Percentiles rank a stretch among this genome's conserved stretches.
phyloP scores from a whole-genome alignment of 2,888 invertebrate species.

The Bombyx huttoni region DNA sequence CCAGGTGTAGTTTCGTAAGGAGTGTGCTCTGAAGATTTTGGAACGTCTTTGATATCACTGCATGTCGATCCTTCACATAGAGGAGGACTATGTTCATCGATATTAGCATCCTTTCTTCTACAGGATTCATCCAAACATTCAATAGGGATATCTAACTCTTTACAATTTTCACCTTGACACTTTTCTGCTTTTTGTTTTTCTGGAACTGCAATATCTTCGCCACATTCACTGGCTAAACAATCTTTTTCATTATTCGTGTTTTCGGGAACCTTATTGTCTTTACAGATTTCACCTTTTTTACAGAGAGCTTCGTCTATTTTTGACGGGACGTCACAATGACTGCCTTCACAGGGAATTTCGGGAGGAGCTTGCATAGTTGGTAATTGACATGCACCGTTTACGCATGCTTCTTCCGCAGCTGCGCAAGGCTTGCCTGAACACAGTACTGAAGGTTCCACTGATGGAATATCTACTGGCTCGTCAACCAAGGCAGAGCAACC shows the following conservation, averaged over 20 bases:
- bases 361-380: constrained; percentile 10
- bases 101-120: constrained; percentile 26
- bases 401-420: constrained; percentile 17
- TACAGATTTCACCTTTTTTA: constrained; percentile 14
- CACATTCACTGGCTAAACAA: neutral
- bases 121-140: constrained; percentile 38
- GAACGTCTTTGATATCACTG: constrained; percentile 22
- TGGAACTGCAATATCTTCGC: neutral
- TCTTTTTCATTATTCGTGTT: constrained; percentile 1
- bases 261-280: constrained; percentile 2
- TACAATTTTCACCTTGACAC: constrained; percentile 4
- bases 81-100: constrained; percentile 16
- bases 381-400: constrained; percentile 18
- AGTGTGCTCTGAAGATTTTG: constrained; percentile 1
- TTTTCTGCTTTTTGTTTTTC: neutral
- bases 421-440: constrained; percentile 13
- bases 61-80: constrained; percentile 15
- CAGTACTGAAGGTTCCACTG: constrained; percentile 10
- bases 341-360: constrained; percentile 20
- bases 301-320: constrained; percentile 12
- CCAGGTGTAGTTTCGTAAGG: neutral
- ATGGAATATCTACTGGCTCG: constrained; percentile 6
- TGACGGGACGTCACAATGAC: constrained; percentile 17
- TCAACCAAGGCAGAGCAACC: constrained; percentile 19
- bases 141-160: constrained; percentile 11